Percentiles rank a stretch among this genome's conserved stretches.
phyloP scores from a whole-genome alignment of 2,797 vertebrate species.

The Mormyrus proboscirostris region DNA sequence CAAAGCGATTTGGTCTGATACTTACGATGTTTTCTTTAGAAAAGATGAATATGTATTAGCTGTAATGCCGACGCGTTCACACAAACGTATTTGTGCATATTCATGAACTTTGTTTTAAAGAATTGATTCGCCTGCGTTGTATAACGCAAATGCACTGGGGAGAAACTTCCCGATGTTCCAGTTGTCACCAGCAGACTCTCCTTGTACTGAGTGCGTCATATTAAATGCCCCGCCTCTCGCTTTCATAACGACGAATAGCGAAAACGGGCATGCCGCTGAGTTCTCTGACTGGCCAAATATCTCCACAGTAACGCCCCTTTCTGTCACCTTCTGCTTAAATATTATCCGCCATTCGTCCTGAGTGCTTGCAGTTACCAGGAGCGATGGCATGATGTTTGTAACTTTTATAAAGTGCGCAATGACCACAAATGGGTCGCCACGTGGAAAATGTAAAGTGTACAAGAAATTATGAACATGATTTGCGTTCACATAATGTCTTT shows the following conservation, averaged over 20 bases:
- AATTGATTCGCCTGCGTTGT: not conserved
- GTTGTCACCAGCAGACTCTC: not conserved
- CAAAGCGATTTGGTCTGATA: not conserved
- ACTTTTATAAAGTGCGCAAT: not conserved
- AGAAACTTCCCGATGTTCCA: not conserved
- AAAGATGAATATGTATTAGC: not conserved
- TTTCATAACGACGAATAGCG: not conserved
- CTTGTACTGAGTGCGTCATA: not conserved
- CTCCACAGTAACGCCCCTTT: not conserved
- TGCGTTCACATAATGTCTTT: not conserved
- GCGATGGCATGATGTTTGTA: not conserved
- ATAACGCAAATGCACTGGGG: not conserved
- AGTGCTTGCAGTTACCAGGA: not conserved
- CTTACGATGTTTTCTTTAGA: not conserved
- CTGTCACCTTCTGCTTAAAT: not conserved
- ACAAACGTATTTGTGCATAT: not conserved
- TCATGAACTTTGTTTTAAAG: not conserved
- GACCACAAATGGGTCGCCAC: not conserved
- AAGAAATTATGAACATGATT: not conserved
- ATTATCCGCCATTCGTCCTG: not conserved
- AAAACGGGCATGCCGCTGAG: not conserved
- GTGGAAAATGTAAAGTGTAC: not conserved
- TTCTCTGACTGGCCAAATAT: not conserved
- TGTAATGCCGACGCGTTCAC: not conserved
- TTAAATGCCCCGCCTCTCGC: not conserved